Conservation (phyloP, 2,888 invertebrate species). For the Stenoptilia bipunctidactyla region DNA sequence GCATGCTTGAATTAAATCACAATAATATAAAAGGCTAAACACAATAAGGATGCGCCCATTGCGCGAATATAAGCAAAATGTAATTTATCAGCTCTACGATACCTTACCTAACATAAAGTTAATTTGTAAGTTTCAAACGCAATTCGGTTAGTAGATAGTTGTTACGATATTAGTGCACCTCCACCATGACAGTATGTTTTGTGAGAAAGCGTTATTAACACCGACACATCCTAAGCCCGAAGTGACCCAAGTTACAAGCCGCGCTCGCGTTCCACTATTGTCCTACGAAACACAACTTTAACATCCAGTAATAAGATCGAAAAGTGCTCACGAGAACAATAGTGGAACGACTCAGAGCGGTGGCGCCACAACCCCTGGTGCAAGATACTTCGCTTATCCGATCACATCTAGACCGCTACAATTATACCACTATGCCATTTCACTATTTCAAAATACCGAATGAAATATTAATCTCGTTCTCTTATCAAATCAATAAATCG, state of each 20-base stretch:
- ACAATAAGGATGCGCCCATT: too few species aligned
- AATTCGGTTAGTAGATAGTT: too few species aligned
- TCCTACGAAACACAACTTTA: not conserved
- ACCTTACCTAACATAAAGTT: too few species aligned
- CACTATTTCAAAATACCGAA: slow-evolving; percentile 28
- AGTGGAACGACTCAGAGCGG: slow-evolving; percentile 13
- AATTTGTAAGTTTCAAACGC: too few species aligned
- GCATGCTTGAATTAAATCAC: too few species aligned
- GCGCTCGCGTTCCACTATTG: not conserved
- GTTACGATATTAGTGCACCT: slow-evolving; percentile 3
- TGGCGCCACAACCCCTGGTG: slow-evolving; percentile 51
- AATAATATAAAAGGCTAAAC: too few species aligned
- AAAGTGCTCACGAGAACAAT: not conserved
- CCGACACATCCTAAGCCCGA: slow-evolving; percentile 27
- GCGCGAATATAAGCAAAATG: too few species aligned
- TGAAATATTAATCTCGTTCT: slow-evolving; percentile 41
- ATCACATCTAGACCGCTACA: slow-evolving; percentile 42
- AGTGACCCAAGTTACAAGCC: slow-evolving; percentile 7
- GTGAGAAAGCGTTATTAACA: slow-evolving; percentile 28
- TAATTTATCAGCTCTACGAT: too few species aligned
- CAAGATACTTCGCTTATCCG: slow-evolving; percentile 57
- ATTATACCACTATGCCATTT: slow-evolving; percentile 34
- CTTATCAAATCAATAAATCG: slow-evolving; percentile 57
- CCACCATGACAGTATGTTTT: slow-evolving; percentile 2
- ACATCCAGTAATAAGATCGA: not conserved